Base-by-base conservation (phyloP, 2,113 vertebrate species). In the Oreotrochilus melanogaster region DNA sequence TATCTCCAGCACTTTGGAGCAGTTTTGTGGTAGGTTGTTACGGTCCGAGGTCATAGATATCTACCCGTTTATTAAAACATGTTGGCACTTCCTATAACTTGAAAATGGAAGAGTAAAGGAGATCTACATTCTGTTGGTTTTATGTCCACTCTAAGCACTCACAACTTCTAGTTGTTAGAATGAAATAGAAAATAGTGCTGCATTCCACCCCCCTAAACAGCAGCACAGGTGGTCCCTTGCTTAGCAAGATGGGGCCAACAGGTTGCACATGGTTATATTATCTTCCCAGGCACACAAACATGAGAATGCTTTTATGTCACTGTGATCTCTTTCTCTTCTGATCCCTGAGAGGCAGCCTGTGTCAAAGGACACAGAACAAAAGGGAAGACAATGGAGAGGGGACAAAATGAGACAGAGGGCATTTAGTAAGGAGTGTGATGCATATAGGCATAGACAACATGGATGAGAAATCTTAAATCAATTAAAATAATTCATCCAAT, bases 31-130 rank as follows among this genome's bases (percentile, higher is more conserved):
- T 43, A 53, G 24, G 47, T 88, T n/a, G n/a, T n/a, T n/a, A n/a
- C n/a, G n/a, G n/a, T n/a, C n/a, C n/a, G n/a, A n/a, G n/a, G n/a
- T 85, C 31, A 5, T 58, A 51, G 31, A 78, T 30, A 72, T 82
- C 69, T 67, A 45, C 47, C 30, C 89, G 43, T 92, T 60, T 79
- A 54, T 87, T 86, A 94, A 93, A 70, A 65, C 30, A 3, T 31
- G 5, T 43, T 94, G 88, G 27, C 65, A 54, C 69, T 73, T 95
- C 69, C 61, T 84, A 4, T 54, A 56, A 73, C 19, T 66, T 89
- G 43, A 86, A 93, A 91, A 80, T 65, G 66, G 57, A 92, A 84
- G 30, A 66, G 15, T 30, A 79, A 79, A 56, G 74, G 64, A 80
- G 43, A 66, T 80, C 37, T 67, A 15, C 66, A 76, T 73, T 66